Evolutionary conservation across 1,140 invertebrate genomes (phyloP), one percentile per base, ranked within the genome.

Genomic region (Trichogramma pretiosum): DNA sequence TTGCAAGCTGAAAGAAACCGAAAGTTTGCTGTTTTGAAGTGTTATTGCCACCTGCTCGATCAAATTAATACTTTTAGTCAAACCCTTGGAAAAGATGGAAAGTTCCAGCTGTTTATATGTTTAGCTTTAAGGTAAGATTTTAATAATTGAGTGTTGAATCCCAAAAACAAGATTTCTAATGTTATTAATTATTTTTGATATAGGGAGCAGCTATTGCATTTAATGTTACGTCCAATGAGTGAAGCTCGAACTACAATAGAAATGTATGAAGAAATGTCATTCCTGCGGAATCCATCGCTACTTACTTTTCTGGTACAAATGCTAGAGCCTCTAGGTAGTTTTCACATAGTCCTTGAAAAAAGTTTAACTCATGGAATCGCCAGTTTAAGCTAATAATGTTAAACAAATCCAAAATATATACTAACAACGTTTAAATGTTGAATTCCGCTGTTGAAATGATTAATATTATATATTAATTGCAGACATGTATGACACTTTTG

Each of bases 191-290:
- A 10, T 8, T 32, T 49, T 58, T 55, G 60, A 68, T 74, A 51
- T 71, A 96, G 93, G 60, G 93, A 98, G 69, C 92, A 94, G 65
- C 79, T 92, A 60, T 73, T 98, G 44, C 88, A 93, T 61, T 79
- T 85, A 48, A 89, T 96, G 77, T 70, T 98, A 13, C 79, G 84
- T 16, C 83, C 90, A 22, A 86, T 98, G 79, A 84, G 91, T 3
- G 74, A 82, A 51, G 87, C 87, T 13, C 82, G 89, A 38, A 81
- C 90, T 1, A 94, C 93, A 1, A 65, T 74, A 3, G 89, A 93
- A 59, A 93, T 98, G 89, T 99, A 95, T 59, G 93, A 98, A 64
- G 93, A 96, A 61, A 80, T 85, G 52, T 95, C 93, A 36, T 98
- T 98, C 69, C 70, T 99, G 22, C 77, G 93, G 43, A 89, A 92